A percentile compares a stretch with the other conserved stretches of the same genome.
These are phyloP conservation scores for Temnothorax ravouxi DNA, from an alignment of 2,888 invertebrate species.

Conservation along the genomic window DNA sequence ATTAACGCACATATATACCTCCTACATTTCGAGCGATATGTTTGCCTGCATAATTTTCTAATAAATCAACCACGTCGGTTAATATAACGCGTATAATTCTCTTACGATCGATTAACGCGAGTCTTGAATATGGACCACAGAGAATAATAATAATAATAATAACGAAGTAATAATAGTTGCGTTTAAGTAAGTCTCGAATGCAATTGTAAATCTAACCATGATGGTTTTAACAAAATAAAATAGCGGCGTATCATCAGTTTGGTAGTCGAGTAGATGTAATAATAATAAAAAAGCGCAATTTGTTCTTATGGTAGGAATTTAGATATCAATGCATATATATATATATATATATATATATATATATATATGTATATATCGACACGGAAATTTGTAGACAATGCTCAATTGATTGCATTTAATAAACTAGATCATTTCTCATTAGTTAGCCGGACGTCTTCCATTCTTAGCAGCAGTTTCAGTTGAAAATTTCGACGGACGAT, in stretches of 20 bases:
- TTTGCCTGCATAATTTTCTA: constrained; percentile 21
- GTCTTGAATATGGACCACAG: constrained; percentile 47
- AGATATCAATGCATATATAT: constrained; percentile 30
- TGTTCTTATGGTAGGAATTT: constrained; percentile 10
- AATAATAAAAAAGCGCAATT: constrained; percentile 30
- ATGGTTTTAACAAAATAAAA: neutral
- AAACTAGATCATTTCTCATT: constrained; percentile 55
- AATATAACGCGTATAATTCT: constrained; percentile 26
- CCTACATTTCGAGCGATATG: constrained; percentile 13
- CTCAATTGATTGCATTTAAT: constrained; percentile 64
- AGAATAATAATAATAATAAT: constrained; percentile 31
- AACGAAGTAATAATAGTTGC: constrained; percentile 47
- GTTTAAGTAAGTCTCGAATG: constrained; percentile 38
- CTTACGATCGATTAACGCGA: constrained; percentile 33
- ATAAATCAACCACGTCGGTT: neutral
- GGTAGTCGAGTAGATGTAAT: constrained; percentile 11
- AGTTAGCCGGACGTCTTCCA: constrained; percentile 62
- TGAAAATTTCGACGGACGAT: neutral
- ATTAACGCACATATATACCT: constrained; percentile 16
- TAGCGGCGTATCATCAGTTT: constrained; percentile 9
- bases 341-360: too few relatives aligned
- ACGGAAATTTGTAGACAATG: constrained; percentile 33
- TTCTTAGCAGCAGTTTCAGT: constrained; percentile 21
- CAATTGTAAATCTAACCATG: constrained; percentile 4
- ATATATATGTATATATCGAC: neutral